A percentile compares a stretch with the other conserved stretches of the same genome.
These are phyloP conservation scores for Campopleginae sp. DNA, from an alignment of 2,888 invertebrate genomes.

Conservation along the genomic window DNA sequence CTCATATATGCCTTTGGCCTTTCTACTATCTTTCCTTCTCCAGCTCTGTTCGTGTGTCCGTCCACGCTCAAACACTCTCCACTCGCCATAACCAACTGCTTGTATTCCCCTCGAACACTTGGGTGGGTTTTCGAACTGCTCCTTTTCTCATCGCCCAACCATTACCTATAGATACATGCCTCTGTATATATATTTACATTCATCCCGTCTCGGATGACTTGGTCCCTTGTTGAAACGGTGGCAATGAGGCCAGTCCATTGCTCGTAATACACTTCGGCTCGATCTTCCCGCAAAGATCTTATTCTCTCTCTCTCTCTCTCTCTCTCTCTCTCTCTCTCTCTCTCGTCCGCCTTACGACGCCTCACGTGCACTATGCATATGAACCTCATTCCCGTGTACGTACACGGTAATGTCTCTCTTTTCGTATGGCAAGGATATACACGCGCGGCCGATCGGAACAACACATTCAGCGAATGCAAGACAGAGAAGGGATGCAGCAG, in stretches of 20 bases:
- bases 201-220: constrained; percentile 48
- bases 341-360: constrained; percentile 4
- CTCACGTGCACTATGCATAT: constrained; percentile 17
- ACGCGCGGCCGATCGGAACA: constrained; percentile 19
- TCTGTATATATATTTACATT: constrained; percentile 7
- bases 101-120: constrained; percentile 32
- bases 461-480: constrained; percentile 17
- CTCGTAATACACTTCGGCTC: constrained; percentile 47
- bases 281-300: constrained; percentile 52
- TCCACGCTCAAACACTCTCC: background rate
- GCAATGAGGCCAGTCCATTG: constrained; percentile 61
- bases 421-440: constrained; percentile 38
- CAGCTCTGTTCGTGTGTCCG: constrained; percentile 3
- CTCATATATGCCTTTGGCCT: constrained; percentile 38
- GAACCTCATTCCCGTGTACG: constrained; percentile 33
- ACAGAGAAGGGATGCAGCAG: constrained; percentile 68
- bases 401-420: constrained; percentile 61
- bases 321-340: background rate
- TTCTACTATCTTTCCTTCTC: constrained; percentile 34
- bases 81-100: constrained; percentile 19
- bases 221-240: constrained; percentile 53
- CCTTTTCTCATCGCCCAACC: constrained; percentile 50
- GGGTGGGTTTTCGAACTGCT: constrained; percentile 56
- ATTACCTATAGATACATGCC: background rate
- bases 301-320: constrained; percentile 13